Evolutionary conservation across 1,140 invertebrate species (phyloP).

Genomic region (Thalassaphorura encarpata): DNA sequence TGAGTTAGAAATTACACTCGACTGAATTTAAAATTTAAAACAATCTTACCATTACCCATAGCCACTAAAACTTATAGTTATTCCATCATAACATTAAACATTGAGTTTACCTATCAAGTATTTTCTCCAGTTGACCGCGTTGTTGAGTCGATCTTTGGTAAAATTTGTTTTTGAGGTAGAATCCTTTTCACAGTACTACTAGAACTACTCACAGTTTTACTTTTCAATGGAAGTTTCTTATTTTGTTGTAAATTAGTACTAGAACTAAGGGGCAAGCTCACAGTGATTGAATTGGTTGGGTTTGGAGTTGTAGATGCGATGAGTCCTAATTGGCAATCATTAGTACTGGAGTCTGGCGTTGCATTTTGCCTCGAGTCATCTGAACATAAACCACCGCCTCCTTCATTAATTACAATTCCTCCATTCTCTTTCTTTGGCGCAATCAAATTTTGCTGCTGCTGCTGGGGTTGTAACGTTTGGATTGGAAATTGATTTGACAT

Average conservation of each 20-base stretch:
- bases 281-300: constrained; percentile 9
- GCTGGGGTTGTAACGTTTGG: background rate
- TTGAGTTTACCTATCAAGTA: too few relatives aligned
- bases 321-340: constrained; percentile 25
- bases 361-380: constrained; percentile 29
- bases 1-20: too few relatives aligned
- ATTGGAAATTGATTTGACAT: constrained; percentile 17
- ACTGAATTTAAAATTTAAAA: too few relatives aligned
- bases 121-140: constrained; percentile 28
- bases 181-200: constrained; percentile 23
- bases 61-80: too few relatives aligned
- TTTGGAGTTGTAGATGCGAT: constrained; percentile 4
- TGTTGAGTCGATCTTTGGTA: constrained; percentile 33
- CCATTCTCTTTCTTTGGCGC: constrained; percentile 28
- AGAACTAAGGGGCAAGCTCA: constrained; percentile 13
- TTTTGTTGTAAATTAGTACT: background rate
- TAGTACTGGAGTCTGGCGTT: constrained; percentile 32
- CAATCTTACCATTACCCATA: too few relatives aligned
- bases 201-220: constrained; percentile 29
- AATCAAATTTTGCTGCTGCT: constrained; percentile 12
- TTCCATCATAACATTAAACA: too few relatives aligned
- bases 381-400: constrained; percentile 11
- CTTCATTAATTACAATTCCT: background rate
- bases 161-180: constrained; percentile 31
- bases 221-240: constrained; percentile 25